phyloP scores from a whole-genome alignment of 1,140 invertebrate genomes.

The Eumaeus atala region DNA sequence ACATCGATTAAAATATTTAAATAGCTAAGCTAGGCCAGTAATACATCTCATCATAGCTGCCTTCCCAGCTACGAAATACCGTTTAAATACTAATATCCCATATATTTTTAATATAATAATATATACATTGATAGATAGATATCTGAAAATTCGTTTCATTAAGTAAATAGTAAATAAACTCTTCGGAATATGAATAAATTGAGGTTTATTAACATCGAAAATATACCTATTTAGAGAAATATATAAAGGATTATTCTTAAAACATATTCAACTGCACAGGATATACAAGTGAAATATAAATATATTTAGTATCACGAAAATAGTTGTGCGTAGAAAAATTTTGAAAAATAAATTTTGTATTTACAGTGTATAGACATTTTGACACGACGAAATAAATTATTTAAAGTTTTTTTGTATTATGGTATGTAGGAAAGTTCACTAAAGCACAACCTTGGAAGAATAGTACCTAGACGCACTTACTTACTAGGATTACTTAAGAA shows the following conservation, averaged over 20 bases:
- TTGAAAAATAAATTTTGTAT: conserved; percentile 46
- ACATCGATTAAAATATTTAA: conserved; percentile 45
- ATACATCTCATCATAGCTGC: conserved; percentile 5
- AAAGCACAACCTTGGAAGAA: conserved; percentile 73
- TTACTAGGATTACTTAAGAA: conserved; percentile 62
- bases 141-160: conserved; percentile 2
- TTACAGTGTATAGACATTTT: conserved; percentile 45
- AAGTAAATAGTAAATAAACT: conserved; percentile 1
- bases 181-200: not conserved
- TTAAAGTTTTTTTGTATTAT: conserved; percentile 42
- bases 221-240: not conserved
- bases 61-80: conserved; percentile 1
- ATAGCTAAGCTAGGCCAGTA: conserved; percentile 30
- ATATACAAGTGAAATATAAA: conserved; percentile 17
- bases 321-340: conserved; percentile 67
- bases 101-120: conserved; percentile 1
- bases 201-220: not conserved
- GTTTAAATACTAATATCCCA: not conserved
- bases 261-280: not conserved
- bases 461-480: conserved; percentile 69
- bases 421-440: conserved; percentile 63
- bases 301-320: conserved; percentile 45
- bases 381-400: conserved; percentile 37
- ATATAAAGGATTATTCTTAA: too few species aligned
- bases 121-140: conserved; percentile 6